Evolutionary conservation across 2,888 invertebrate genomes (phyloP).

Genomic region (Sylvicola cinctus): DNA sequence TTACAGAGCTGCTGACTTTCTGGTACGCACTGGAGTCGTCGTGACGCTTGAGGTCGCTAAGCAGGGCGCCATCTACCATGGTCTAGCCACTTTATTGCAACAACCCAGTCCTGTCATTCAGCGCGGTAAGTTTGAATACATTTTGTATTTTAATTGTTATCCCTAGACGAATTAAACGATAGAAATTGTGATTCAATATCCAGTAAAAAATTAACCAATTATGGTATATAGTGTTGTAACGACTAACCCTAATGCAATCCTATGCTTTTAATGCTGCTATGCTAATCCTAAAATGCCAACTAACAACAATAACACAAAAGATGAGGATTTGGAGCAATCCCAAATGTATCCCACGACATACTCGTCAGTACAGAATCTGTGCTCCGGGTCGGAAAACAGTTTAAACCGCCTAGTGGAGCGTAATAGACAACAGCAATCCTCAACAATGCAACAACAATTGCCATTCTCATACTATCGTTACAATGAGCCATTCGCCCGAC

Average conservation of each 20-base stretch:
- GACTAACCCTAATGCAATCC: too few relatives aligned
- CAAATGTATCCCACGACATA: not conserved
- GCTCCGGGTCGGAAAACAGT: slow-evolving; percentile 23
- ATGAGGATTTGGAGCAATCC: not conserved
- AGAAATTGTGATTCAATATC: not conserved
- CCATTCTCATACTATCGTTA: not conserved
- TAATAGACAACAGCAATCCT: slow-evolving; percentile 12
- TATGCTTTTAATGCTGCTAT: too few relatives aligned
- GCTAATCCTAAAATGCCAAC: too few relatives aligned
- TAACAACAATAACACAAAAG: not conserved
- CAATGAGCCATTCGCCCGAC: not conserved
- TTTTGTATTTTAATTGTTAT: not conserved
- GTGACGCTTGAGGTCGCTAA: slow-evolving; percentile 93
- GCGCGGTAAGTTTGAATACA: slow-evolving; percentile 34
- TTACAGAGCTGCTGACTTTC: slow-evolving; percentile 77
- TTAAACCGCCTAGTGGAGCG: slow-evolving; percentile 16
- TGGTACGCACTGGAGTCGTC: slow-evolving; percentile 82
- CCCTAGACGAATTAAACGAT: not conserved
- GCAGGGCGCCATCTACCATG: slow-evolving; percentile 93
- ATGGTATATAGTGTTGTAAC: too few relatives aligned
- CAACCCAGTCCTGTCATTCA: slow-evolving; percentile 73
- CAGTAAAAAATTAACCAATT: not conserved
- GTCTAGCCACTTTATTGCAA: slow-evolving; percentile 76
- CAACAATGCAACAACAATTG: slow-evolving; percentile 11
- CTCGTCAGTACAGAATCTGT: slow-evolving; percentile 7